Percentiles rank a stretch among this genome's conserved stretches.
Evolutionary conservation across 1,140 invertebrate species (phyloP).

Genomic region (Dryas iulia): DNA sequence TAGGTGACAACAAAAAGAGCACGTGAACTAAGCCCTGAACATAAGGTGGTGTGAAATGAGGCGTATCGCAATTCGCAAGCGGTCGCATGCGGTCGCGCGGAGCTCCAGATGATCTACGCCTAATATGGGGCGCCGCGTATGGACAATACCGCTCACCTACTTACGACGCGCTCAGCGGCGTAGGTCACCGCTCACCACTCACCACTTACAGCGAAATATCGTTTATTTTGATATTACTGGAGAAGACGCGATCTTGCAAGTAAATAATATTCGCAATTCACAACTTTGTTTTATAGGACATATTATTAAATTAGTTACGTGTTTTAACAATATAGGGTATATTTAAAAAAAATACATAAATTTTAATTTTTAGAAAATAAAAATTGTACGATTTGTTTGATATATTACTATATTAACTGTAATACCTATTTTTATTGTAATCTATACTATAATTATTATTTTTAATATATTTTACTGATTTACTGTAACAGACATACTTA

Average conservation of each 20-base stretch:
- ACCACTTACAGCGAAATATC: slow-evolving; percentile 7
- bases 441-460: too few relatives aligned
- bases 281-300: neutral
- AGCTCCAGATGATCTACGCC: slow-evolving; percentile 43
- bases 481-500: too few relatives aligned
- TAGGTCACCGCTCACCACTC: slow-evolving; percentile 26
- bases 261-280: neutral
- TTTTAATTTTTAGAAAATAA: too few relatives aligned
- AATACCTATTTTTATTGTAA: too few relatives aligned
- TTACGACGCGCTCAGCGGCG: too few relatives aligned
- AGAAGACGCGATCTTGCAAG: neutral
- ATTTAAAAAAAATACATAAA: too few relatives aligned
- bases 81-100: neutral
- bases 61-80: neutral
- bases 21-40: neutral
- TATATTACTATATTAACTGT: too few relatives aligned
- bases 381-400: too few relatives aligned
- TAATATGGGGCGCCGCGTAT: slow-evolving; percentile 45
- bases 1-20: neutral
- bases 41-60: neutral
- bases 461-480: too few relatives aligned
- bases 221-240: slow-evolving; percentile 15
- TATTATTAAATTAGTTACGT: too few relatives aligned
- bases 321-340: too few relatives aligned
- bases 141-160: slow-evolving; percentile 38